phyloP scores from a whole-genome alignment of 2,113 vertebrate genomes.

The Urocolius indicus region DNA sequence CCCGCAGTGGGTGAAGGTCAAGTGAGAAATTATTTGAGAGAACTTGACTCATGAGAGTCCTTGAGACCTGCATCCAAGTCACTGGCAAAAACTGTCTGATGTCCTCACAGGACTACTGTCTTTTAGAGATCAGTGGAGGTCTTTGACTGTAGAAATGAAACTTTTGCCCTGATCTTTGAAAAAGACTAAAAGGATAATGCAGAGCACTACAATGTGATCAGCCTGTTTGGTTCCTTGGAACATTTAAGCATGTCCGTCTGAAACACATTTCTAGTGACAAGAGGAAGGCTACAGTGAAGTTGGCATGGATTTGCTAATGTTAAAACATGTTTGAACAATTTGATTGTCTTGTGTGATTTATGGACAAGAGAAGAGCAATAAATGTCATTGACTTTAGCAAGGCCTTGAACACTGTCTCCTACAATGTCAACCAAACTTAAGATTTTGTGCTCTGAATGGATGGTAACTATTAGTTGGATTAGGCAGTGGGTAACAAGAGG shows the following conservation, averaged over 20 bases:
- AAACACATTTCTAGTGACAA: neutral
- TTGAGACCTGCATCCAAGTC: neutral
- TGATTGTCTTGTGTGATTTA: neutral
- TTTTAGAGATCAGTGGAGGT: neutral
- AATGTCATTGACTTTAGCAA: neutral
- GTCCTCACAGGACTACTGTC: fast-evolving
- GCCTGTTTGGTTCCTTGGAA: neutral
- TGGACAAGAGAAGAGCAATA: neutral
- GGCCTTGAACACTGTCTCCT: neutral
- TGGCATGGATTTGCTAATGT: neutral
- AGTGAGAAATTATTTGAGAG: neutral
- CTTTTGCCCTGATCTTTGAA: neutral
- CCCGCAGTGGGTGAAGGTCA: too few relatives aligned
- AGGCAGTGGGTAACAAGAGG: neutral
- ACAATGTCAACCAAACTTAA: neutral
- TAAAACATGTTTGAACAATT: neutral
- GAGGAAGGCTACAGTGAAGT: neutral
- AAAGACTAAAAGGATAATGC: neutral
- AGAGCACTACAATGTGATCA: neutral
- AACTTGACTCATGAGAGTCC: neutral
- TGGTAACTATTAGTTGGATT: neutral
- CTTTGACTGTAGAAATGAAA: neutral
- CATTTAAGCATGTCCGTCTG: neutral
- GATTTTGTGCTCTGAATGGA: neutral
- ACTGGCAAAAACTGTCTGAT: neutral